Evolutionary conservation across 2,888 invertebrate genomes (phyloP), one percentile per base, ranked within the genome.

Genomic region (Hipparchia sbordonii): DNA sequence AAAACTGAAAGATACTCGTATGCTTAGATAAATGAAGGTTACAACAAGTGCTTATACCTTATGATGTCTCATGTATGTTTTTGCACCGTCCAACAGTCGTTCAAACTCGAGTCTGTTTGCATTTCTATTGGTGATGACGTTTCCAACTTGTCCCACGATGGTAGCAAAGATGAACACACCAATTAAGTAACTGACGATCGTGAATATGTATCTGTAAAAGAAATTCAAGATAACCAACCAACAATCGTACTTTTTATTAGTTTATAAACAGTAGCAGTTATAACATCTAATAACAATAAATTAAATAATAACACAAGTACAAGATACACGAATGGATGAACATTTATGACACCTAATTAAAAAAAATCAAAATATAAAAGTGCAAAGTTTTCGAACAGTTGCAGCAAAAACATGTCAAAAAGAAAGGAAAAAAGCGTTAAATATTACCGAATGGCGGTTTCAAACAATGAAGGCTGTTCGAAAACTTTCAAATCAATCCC

Each of bases 111-210:
- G 95, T 68, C 99, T 95, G 90, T 98, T 98, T 65, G 99, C 99
- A 89, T 99, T 99, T 81, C 98, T 95, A 92, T 99, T 99, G 69
- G 98, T 98, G 90, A 99, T 99, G 84, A 99, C 98, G 91, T 98
- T 99, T 79, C 99, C 99, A 70, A 99, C 99, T 95, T 99, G 99
- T 70, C 99, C 98, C 77, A 99, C 98, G 86, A 99, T 99, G 70
- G 98, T 99, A 72, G 99, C 98, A 91, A 99, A 99, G 91, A 99
- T 98, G 95, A 99, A 99, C 79, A 99, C 98, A 80, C 98, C 99
- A 86, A 99, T 98, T 86, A 99, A 95, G 94, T 99, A 99, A 93
- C 98, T 98, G 85, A 98, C 97, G 87, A 99, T 99, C 79, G 98
- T 99, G 94, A 99, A 99, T 87, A 98, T 95, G 92, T 98, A 99